Conservation (phyloP, 1,140 invertebrate genomes). For the Onthophagus taurus region DNA sequence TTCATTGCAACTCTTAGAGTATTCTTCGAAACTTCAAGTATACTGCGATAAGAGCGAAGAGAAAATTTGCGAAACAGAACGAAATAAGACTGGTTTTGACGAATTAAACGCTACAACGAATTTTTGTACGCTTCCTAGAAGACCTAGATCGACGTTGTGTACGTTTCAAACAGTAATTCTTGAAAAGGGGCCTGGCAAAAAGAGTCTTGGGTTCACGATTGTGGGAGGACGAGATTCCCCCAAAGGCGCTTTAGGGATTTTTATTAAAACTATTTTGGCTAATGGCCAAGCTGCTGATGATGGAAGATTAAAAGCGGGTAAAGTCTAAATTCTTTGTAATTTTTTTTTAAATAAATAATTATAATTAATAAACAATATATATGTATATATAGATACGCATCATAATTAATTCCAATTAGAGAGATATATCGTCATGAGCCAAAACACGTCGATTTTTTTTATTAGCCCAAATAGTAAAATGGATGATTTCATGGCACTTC, state of each 20-base stretch:
- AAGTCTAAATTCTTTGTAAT: too few relatives aligned
- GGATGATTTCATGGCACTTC: too few relatives aligned
- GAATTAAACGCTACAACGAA: constrained; percentile 46
- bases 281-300: constrained; percentile 78
- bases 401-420: too few relatives aligned
- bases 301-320: constrained; percentile 72
- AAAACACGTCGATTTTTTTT: too few relatives aligned
- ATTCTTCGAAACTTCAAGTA: constrained; percentile 13
- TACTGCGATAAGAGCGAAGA: not conserved
- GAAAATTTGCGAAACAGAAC: constrained; percentile 2
- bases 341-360: not conserved
- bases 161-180: constrained; percentile 68
- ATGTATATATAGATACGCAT: constrained; percentile 1
- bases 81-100: constrained; percentile 5
- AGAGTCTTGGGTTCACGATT: constrained; percentile 82
- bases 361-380: constrained; percentile 5
- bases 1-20: constrained; percentile 6
- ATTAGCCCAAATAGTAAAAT: too few relatives aligned
- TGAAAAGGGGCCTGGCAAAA: constrained; percentile 74
- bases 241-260: constrained; percentile 77
- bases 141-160: constrained; percentile 54
- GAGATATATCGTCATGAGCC: too few relatives aligned
- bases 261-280: constrained; percentile 80
- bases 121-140: constrained; percentile 59
- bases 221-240: constrained; percentile 83